Evolutionary conservation across 2,888 invertebrate genomes (phyloP).

Genomic region (Sacculina carcini): DNA sequence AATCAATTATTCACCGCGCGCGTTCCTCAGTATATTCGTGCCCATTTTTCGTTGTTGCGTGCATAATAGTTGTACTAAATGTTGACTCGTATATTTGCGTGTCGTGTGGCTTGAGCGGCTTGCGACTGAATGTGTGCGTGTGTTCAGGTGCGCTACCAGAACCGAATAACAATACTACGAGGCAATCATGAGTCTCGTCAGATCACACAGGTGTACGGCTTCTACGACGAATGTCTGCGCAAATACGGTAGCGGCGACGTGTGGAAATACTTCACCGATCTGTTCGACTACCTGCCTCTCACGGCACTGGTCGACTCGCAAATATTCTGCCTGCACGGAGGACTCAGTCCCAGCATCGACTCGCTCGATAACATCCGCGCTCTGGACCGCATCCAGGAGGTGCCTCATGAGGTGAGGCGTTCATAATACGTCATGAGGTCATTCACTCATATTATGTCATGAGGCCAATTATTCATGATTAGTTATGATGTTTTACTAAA

Average conservation of each 20-base stretch:
- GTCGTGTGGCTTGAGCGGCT: not conserved
- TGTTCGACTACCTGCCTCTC: constrained; percentile 94
- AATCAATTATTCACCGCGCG: constrained; percentile 2
- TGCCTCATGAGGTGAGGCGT: constrained; percentile 73
- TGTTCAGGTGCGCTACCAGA: constrained; percentile 72
- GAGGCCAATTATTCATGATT: no score
- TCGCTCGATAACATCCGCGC: constrained; percentile 97
- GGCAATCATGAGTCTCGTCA: no score
- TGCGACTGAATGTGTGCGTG: not conserved
- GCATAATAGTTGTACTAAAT: not conserved
- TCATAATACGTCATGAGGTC: no score
- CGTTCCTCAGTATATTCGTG: not conserved
- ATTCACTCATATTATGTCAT: no score
- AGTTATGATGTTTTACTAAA: no score
- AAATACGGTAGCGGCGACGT: constrained; percentile 99
- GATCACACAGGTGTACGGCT: constrained; percentile 93
- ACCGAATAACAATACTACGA: constrained; percentile 95
- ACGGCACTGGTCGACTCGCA: constrained; percentile 90
- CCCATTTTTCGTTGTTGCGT: not conserved
- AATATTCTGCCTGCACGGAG: constrained; percentile 98
- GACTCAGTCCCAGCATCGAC: constrained; percentile 93
- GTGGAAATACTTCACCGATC: constrained; percentile 99
- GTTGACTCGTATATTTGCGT: not conserved
- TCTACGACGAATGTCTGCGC: constrained; percentile 94
- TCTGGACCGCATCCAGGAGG: constrained; percentile 84